These are phyloP conservation scores for Leptinotarsa tumamoca DNA, from an alignment of 2,888 invertebrate species.

Conservation along the genomic window DNA sequence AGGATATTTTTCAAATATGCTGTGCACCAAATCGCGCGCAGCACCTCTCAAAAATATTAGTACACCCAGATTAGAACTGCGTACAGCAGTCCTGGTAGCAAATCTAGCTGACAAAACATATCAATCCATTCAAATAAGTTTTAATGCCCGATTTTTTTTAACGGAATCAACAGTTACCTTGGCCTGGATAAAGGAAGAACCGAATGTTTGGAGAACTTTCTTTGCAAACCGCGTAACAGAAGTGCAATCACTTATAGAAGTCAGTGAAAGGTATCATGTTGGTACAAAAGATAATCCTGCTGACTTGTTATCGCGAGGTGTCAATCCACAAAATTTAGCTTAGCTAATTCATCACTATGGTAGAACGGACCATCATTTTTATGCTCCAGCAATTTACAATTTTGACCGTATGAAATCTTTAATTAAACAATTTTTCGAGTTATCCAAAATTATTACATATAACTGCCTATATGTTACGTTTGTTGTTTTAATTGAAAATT, in stretches of 20 bases:
- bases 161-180: constrained; percentile 42
- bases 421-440: background rate
- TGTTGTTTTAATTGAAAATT: background rate
- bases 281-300: constrained; percentile 33
- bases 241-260: constrained; percentile 37
- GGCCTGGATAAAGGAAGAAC: constrained; percentile 39
- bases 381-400: background rate
- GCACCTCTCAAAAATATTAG: constrained; percentile 24
- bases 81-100: constrained; percentile 3
- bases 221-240: constrained; percentile 23
- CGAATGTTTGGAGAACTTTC: constrained; percentile 43
- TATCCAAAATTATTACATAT: background rate
- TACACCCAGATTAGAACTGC: constrained; percentile 27
- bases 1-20: background rate
- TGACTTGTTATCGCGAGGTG: constrained; percentile 41
- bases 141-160: constrained; percentile 32
- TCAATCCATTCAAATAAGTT: background rate
- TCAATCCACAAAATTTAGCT: background rate
- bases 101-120: background rate
- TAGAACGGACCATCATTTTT: background rate
- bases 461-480: background rate
- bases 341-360: background rate
- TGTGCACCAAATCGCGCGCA: constrained; percentile 25
- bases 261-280: constrained; percentile 42
- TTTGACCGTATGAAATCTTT: background rate